Evolutionary conservation across 2,113 vertebrate genomes (phyloP).

Genomic region (Podocnemis expansa): DNA sequence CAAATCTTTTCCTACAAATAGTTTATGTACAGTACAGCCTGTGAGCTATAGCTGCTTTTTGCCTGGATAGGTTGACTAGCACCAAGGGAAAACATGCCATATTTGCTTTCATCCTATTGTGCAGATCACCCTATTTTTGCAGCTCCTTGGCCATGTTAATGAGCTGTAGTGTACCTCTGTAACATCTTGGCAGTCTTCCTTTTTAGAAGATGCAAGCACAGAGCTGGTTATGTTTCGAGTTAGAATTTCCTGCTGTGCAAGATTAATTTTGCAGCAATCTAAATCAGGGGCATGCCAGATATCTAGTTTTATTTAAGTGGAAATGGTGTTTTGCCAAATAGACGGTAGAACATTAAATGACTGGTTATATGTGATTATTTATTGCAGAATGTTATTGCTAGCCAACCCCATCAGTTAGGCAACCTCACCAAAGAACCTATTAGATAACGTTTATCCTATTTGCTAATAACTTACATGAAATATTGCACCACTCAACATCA

Average conservation of each 20-base stretch:
- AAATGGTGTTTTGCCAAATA: background rate
- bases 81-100: background rate
- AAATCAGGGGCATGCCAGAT: background rate
- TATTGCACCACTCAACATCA: conserved; percentile 34
- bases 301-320: conserved; percentile 21
- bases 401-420: background rate
- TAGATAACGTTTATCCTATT: background rate
- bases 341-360: conserved; percentile 21
- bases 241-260: background rate
- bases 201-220: background rate
- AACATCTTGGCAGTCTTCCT: background rate
- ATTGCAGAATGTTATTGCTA: background rate
- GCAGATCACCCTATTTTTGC: rapidly evolving
- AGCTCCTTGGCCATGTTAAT: background rate
- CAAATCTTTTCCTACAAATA: conserved; percentile 32
- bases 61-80: background rate
- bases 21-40: background rate
- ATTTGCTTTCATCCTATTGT: background rate
- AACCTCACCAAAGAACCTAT: background rate
- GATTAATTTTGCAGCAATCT: background rate
- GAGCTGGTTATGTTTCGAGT: background rate
- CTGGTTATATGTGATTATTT: conserved; percentile 16
- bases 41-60: background rate
- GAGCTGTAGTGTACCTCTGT: background rate
- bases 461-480: conserved; percentile 29